phyloP scores from a whole-genome alignment of 2,888 invertebrate species.

The Adela reaumurella region DNA sequence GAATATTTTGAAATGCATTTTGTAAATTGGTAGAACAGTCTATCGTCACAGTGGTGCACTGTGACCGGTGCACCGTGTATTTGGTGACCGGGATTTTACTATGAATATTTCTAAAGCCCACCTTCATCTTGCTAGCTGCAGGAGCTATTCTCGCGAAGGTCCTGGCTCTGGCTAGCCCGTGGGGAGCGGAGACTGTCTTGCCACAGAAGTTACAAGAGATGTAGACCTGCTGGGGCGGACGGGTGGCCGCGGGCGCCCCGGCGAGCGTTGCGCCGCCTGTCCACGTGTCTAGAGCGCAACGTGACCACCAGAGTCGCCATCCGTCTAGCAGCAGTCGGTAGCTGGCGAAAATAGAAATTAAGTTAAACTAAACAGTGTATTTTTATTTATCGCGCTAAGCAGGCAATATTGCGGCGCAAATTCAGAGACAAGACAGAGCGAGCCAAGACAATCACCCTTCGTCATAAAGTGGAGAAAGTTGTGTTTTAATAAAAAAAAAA shows the following conservation, averaged over 20 bases:
- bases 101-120: slow-evolving; percentile 23
- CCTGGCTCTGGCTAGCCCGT: slow-evolving; percentile 60
- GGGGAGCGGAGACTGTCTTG: slow-evolving; percentile 82
- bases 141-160: slow-evolving; percentile 61
- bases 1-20: too few relatives aligned
- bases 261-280: slow-evolving; percentile 66
- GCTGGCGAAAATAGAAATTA: too few relatives aligned
- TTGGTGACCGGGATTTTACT: background rate
- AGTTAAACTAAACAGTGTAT: too few relatives aligned
- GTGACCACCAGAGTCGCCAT: slow-evolving; percentile 88
- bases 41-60: too few relatives aligned
- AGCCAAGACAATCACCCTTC: too few relatives aligned
- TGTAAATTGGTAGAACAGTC: too few relatives aligned
- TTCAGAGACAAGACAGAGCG: too few relatives aligned
- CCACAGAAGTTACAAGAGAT: slow-evolving; percentile 94
- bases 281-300: slow-evolving; percentile 85
- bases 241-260: slow-evolving; percentile 17
- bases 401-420: too few relatives aligned
- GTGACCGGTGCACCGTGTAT: too few relatives aligned
- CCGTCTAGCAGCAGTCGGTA: slow-evolving; percentile 81
- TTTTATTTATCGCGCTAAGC: too few relatives aligned
- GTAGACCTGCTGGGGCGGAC: slow-evolving; percentile 22
- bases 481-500: too few relatives aligned
- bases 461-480: too few relatives aligned
- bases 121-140: slow-evolving; percentile 71